phyloP scores from a whole-genome alignment of 2,113 vertebrate genomes.

The Ariopsis seemanni region DNA sequence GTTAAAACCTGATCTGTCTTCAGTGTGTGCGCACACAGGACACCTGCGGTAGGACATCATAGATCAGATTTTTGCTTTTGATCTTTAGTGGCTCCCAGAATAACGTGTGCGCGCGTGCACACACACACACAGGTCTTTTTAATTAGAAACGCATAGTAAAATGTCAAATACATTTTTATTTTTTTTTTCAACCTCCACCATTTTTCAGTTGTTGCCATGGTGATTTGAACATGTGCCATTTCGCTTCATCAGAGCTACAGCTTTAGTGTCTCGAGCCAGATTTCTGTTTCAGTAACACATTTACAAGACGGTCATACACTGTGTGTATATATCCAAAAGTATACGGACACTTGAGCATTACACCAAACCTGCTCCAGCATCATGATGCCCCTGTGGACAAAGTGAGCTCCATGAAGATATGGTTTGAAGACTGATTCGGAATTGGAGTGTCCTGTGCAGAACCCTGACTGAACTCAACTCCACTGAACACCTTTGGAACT shows the following conservation, averaged over 20 bases:
- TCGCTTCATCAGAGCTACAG: no score
- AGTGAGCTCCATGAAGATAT: background rate
- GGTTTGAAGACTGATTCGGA: no score
- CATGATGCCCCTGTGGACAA: background rate
- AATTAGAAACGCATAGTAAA: conserved; percentile 23
- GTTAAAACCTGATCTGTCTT: conserved; percentile 54
- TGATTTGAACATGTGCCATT: background rate
- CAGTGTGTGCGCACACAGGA: conserved; percentile 18
- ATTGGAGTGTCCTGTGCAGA: background rate
- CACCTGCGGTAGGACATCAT: conserved; percentile 63
- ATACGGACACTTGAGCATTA: background rate
- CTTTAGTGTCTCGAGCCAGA: background rate
- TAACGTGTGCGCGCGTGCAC: conserved; percentile 50
- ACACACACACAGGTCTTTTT: background rate
- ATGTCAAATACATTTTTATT: background rate
- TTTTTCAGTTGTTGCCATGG: background rate
- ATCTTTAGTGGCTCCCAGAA: conserved; percentile 62
- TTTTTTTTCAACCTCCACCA: background rate
- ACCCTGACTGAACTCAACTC: background rate
- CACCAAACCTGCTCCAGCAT: background rate
- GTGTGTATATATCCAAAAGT: background rate
- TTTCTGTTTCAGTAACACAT: background rate
- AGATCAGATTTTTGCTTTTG: conserved; percentile 48
- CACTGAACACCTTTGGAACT: no score
- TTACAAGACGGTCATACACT: background rate